Evolutionary conservation across 2,888 invertebrate genomes (phyloP).

Genomic region (Pediacus dermestoides): DNA sequence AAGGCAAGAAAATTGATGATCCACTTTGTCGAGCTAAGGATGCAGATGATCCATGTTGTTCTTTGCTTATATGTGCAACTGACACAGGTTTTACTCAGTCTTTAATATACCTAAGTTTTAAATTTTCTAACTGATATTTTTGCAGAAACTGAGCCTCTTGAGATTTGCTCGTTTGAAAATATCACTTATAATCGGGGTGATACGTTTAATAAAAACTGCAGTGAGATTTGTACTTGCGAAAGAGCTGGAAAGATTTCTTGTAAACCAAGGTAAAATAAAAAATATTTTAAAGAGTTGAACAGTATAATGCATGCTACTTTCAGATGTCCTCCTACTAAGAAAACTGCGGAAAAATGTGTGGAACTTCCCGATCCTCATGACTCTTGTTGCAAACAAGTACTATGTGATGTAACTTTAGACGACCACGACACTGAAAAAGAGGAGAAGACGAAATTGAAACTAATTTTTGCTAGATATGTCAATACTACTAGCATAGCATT

Average conservation of each 20-base stretch:
- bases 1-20: constrained; percentile 64
- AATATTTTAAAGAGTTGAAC: too few species aligned
- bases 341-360: constrained; percentile 70
- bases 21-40: constrained; percentile 70
- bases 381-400: constrained; percentile 77
- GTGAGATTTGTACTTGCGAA: constrained; percentile 73
- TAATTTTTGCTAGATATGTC: constrained; percentile 42
- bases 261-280: constrained; percentile 45
- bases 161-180: constrained; percentile 65
- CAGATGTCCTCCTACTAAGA: constrained; percentile 61
- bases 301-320: constrained; percentile 14
- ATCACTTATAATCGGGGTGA: constrained; percentile 69
- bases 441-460: constrained; percentile 34
- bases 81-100: constrained; percentile 56
- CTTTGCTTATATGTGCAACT: constrained; percentile 66
- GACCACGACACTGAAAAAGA: constrained; percentile 61
- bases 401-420: constrained; percentile 81
- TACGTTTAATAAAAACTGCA: constrained; percentile 76
- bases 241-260: constrained; percentile 58
- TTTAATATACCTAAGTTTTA: neutral
- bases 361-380: constrained; percentile 79
- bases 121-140: constrained; percentile 13
- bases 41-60: constrained; percentile 69
- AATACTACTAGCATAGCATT: constrained; percentile 48
- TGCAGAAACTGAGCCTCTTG: constrained; percentile 47